phyloP scores from a whole-genome alignment of 1,140 invertebrate species.

The Grapholita molesta region DNA sequence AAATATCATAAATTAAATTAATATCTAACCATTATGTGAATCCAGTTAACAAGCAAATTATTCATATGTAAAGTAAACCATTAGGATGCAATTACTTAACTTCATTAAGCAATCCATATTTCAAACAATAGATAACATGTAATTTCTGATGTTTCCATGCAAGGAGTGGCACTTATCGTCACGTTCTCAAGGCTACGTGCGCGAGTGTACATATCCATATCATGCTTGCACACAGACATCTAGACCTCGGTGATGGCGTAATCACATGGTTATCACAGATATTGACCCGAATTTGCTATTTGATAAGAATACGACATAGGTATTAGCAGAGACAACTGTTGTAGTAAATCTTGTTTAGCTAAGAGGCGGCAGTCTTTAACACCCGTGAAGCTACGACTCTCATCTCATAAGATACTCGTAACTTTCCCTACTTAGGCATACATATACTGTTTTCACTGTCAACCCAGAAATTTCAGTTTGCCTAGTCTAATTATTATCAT shows the following conservation, averaged over 20 bases:
- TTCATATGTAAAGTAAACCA: not conserved
- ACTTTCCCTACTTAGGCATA: too few relatives aligned
- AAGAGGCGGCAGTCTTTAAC: too few relatives aligned
- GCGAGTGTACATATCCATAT: not conserved
- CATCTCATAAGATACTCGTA: too few relatives aligned
- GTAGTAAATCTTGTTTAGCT: not conserved
- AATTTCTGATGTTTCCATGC: constrained; percentile 10
- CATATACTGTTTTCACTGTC: too few relatives aligned
- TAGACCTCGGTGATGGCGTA: constrained; percentile 25
- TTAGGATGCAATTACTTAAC: not conserved
- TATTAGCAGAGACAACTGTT: not conserved
- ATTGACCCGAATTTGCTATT: constrained; percentile 57
- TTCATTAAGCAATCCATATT: constrained; percentile 1
- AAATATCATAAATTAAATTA: too few relatives aligned
- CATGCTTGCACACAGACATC: constrained; percentile 22
- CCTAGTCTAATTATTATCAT: too few relatives aligned
- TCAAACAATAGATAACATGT: constrained; percentile 7
- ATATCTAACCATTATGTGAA: not conserved
- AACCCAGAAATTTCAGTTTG: too few relatives aligned
- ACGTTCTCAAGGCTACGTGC: constrained; percentile 33
- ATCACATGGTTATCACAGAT: constrained; percentile 57
- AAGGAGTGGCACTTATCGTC: constrained; percentile 35
- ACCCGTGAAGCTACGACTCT: too few relatives aligned
- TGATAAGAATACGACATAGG: not conserved
- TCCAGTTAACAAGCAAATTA: not conserved